Evolutionary conservation across 2,888 invertebrate species (phyloP), one percentile per base, ranked within the genome.

Genomic region (Galeopsomyia nigrocyanea): DNA sequence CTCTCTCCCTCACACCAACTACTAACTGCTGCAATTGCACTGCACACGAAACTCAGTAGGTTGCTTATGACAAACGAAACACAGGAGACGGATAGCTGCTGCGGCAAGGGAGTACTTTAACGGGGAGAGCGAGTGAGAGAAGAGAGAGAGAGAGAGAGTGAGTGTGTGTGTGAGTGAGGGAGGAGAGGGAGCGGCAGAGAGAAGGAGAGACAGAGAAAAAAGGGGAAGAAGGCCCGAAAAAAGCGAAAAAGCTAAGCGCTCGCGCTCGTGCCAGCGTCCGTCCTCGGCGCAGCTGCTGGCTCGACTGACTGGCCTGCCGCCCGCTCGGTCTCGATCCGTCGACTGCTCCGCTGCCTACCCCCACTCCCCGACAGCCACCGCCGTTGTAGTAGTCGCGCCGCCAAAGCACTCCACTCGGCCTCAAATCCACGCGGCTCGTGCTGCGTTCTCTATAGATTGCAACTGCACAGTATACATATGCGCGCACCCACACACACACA

Each of bases 251-350:
- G 74, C 63, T 68, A 49, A 53, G 68, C 50, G 64, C 55, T 61
- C 56, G 68, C 64, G 53, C 39, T 39, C 31, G 56, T 61, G 69
- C 66, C 68, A 65, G 58, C 64, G 56, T 82, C 80, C 83, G 80
- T 80, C 78, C 81, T 82, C 83, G 81, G 80, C 80, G 82, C 82
- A 51, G 61, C 65, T 68, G n/a, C 65, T 82, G 83, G 81, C 82
- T 82, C 83, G 82, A 85, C 86, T 84, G 84, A 82, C 46, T 55
- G 58, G 17, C 56, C 21, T 65, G 46, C 21, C 50, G 58, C 17
- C 22, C 16, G 19, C 57, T 58, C 51, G 50, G 16, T 55, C 56
- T 17, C 21, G 22, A 16, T 22, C 46, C 22, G 56, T 17, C 51
- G 47, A 21, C 58, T 22, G 22, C 49, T 39, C 39, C 21, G 61